Percentiles rank a stretch among this genome's conserved stretches.
Evolutionary conservation across 1,140 invertebrate genomes (phyloP).

Genomic region (Caerostris extrusa): DNA sequence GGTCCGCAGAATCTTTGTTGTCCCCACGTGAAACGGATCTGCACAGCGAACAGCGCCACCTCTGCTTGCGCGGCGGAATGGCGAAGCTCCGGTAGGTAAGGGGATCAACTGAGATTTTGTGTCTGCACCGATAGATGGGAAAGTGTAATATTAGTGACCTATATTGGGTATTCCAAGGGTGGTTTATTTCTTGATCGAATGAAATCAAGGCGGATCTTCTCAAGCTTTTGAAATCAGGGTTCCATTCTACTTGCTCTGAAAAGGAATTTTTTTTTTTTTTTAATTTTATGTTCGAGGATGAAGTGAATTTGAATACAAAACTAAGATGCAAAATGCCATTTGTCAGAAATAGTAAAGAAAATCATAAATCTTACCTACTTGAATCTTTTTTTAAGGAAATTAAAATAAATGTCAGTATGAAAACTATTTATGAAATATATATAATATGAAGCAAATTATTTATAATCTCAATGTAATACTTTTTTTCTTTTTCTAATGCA

Average conservation of each 20-base stretch:
- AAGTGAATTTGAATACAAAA: background rate
- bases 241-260: background rate
- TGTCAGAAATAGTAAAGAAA: background rate
- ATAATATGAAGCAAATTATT: no score
- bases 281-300: background rate
- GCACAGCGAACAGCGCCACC: background rate
- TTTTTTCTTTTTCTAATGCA: no score
- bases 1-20: background rate
- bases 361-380: background rate
- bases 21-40: constrained; percentile 28
- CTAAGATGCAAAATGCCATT: background rate
- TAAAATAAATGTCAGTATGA: no score
- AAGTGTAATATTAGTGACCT: constrained; percentile 65
- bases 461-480: no score
- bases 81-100: background rate
- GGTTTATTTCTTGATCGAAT: constrained; percentile 36
- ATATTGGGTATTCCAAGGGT: constrained; percentile 31
- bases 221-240: background rate
- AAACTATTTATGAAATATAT: no score
- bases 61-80: background rate
- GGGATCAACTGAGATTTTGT: background rate
- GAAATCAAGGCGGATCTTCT: constrained; percentile 29
- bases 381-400: no score
- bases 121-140: background rate
- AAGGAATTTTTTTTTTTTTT: background rate